Evolutionary conservation across 2,888 invertebrate genomes (phyloP).

Genomic region (Leucophora obtusa): DNA sequence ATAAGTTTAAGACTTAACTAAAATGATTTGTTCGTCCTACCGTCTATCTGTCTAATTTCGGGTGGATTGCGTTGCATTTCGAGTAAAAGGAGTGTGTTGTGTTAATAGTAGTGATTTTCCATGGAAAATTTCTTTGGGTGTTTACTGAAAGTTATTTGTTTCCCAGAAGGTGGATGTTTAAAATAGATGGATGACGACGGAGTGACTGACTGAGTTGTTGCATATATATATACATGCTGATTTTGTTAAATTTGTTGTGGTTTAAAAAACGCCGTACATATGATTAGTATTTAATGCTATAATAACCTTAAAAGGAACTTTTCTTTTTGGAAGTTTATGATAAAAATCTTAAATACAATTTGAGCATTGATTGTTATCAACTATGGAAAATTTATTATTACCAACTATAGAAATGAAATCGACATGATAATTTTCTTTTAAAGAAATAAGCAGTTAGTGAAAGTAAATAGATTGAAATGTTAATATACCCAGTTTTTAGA

Average conservation of each 20-base stretch:
- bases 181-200: slow-evolving; percentile 57
- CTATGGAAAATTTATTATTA: slow-evolving; percentile 16
- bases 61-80: slow-evolving; percentile 50
- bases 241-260: slow-evolving; percentile 48
- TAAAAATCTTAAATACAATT: slow-evolving; percentile 32
- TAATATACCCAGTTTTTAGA: no score
- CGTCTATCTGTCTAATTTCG: slow-evolving; percentile 28
- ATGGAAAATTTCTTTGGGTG: slow-evolving; percentile 64
- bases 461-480: no score
- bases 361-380: slow-evolving; percentile 20
- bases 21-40: slow-evolving; percentile 14
- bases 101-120: slow-evolving; percentile 64
- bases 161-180: slow-evolving; percentile 65
- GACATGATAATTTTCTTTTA: no score
- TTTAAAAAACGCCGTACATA: slow-evolving; percentile 44
- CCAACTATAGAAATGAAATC: no score
- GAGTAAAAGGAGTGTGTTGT: slow-evolving; percentile 63
- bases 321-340: slow-evolving; percentile 20
- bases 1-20: slow-evolving; percentile 2
- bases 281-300: slow-evolving; percentile 57
- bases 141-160: slow-evolving; percentile 66
- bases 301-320: slow-evolving; percentile 62
- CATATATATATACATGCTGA: slow-evolving; percentile 32
- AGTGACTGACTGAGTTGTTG: slow-evolving; percentile 46
- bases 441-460: no score